phyloP scores from a whole-genome alignment of 2,888 invertebrate species.

The Agonopterix heracliana region DNA sequence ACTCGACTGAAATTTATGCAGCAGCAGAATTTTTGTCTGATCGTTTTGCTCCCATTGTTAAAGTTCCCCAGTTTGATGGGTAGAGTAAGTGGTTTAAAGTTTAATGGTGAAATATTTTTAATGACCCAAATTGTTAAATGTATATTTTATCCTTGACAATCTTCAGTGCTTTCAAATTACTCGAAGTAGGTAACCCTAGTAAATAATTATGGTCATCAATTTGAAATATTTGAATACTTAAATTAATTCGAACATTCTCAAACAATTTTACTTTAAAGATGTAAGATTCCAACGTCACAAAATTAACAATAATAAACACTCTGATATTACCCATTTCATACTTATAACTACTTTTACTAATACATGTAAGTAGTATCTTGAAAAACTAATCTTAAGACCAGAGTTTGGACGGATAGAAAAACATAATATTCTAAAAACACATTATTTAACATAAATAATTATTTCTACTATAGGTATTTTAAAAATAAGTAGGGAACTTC shows the following conservation, averaged over 20 bases:
- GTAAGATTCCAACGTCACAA: constrained; percentile 8
- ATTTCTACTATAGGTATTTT: neutral
- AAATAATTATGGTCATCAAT: neutral
- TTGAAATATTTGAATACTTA: neutral
- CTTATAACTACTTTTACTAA: constrained; percentile 15
- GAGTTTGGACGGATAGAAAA: constrained; percentile 56
- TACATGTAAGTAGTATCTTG: constrained; percentile 18
- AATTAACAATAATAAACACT: constrained; percentile 22
- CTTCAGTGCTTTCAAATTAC: too few species aligned
- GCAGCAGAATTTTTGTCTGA: too few species aligned
- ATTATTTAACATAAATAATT: constrained; percentile 13
- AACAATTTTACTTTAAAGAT: neutral
- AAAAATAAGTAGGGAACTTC: too few species aligned
- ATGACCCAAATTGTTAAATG: too few species aligned
- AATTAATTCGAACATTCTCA: neutral
- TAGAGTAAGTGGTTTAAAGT: too few species aligned
- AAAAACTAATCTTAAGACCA: constrained; percentile 46
- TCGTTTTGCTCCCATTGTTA: too few species aligned
- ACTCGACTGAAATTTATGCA: too few species aligned
- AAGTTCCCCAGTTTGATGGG: too few species aligned
- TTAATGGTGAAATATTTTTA: too few species aligned
- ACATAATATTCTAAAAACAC: constrained; percentile 18
- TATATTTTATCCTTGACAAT: too few species aligned
- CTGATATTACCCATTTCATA: constrained; percentile 18
- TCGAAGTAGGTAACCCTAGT: too few species aligned